Evolutionary conservation across 2,797 vertebrate genomes (phyloP).

Genomic region (Melanotaenia trifasciata): DNA sequence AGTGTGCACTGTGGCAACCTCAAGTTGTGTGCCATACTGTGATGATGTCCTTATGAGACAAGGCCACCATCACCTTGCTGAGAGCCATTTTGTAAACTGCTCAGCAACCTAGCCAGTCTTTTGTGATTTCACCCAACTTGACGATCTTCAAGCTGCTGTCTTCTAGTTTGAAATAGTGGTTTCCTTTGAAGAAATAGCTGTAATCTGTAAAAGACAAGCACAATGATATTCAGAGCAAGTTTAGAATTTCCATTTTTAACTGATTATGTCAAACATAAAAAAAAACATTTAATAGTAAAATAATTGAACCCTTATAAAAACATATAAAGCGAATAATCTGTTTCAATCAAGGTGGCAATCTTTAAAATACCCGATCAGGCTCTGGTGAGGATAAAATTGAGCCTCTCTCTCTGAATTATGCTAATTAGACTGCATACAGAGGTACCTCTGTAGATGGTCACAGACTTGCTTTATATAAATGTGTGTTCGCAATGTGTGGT

Average conservation of each 20-base stretch:
- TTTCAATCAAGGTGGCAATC: constrained; percentile 9
- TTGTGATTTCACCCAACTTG: constrained; percentile 94
- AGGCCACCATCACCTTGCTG: constrained; percentile 56
- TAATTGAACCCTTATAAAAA: background rate
- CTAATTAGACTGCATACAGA: constrained; percentile 69
- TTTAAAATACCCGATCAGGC: constrained; percentile 26
- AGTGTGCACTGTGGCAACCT: constrained; percentile 71
- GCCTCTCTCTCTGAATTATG: constrained; percentile 45
- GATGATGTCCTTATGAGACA: constrained; percentile 61
- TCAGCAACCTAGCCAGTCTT: constrained; percentile 97
- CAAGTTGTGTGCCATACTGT: constrained; percentile 73
- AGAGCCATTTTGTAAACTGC: constrained; percentile 50
- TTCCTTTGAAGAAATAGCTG: constrained; percentile 97
- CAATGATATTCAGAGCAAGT: constrained; percentile 8
- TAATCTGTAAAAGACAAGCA: constrained; percentile 83
- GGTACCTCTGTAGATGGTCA: constrained; percentile 71
- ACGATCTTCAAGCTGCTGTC: constrained; percentile 96
- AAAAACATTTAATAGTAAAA: constrained; percentile 9
- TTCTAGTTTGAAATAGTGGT: constrained; percentile 95
- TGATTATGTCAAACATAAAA: background rate
- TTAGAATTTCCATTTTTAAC: constrained; percentile 1
- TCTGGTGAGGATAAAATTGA: constrained; percentile 16
- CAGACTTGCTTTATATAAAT: constrained; percentile 76
- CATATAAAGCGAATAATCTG: constrained; percentile 5
- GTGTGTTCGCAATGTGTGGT: constrained; percentile 55